Evolutionary conservation across 2,888 invertebrate species (phyloP), one percentile per base, ranked within the genome.

Genomic region (Melieria omissa): DNA sequence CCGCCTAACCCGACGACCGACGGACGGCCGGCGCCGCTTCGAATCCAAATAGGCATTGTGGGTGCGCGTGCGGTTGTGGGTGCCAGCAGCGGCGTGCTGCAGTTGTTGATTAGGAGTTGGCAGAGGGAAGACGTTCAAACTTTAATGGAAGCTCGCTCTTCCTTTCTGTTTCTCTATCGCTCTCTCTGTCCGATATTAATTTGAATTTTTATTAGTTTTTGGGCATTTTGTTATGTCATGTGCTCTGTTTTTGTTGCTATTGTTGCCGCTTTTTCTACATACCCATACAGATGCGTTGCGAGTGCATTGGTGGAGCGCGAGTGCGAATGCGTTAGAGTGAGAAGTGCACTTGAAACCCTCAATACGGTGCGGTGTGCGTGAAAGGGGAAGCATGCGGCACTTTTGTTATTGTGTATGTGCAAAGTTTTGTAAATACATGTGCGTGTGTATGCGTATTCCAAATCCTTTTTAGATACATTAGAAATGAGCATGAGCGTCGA

Each of bases 201-300:
- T 83, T 83, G 82, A 82, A 84, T 84, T 84, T 83, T 83, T 83
- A 84, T 83, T 84, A 83, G 83, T 80, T 83, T 83, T 83, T 84
- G 83, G 83, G 81, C 81, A 75, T 78, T 78, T 80, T 78, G 80
- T 80, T 80, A 76, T 80, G 76, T 76, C 47, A 71, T 76, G 71
- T 76, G 79, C 74, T 55, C 77, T 76, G 73, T 61, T 47, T 65
- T 54, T 4, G 71, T 64, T 61, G 79, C 49, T 63, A 72, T 47
- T 68, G 70, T 49, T 69, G 71, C 49, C 41, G 68, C 54, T 71
- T 47, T 65, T 63, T 61, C 42, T 57, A 45, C 41, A 14, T 42
- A n/a, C 16, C 45, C 52, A 44, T 10, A 42, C 5, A 29, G 29
- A 10, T 16, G 29, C 14, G 16, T 16, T 9, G 12, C 29, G 7